Percentiles rank a stretch among this genome's conserved stretches.
Conservation (phyloP, 1,140 invertebrate genomes). For the Thalassaphorura encarpata region DNA sequence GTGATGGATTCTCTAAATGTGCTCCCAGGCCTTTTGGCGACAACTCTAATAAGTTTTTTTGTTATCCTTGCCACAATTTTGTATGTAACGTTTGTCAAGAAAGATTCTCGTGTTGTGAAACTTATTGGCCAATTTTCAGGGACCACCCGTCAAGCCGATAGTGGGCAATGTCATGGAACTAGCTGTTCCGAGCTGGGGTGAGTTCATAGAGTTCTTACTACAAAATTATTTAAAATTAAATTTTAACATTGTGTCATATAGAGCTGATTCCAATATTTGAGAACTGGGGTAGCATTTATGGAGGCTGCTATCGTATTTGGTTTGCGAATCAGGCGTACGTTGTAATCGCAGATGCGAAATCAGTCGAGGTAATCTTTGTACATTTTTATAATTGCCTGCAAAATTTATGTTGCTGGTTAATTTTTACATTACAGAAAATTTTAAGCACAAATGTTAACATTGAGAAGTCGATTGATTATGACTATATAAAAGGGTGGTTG, state of each 20-base stretch:
- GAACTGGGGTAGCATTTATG: slow-evolving; percentile 7
- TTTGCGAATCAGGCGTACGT: slow-evolving; percentile 7
- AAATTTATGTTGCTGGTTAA: slow-evolving; percentile 12
- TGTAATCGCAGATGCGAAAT: slow-evolving; percentile 20
- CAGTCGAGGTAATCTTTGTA: slow-evolving; percentile 29
- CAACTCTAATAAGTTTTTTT: no score
- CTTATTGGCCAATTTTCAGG: slow-evolving; percentile 32
- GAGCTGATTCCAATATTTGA: slow-evolving; percentile 4
- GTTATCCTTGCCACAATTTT: no score
- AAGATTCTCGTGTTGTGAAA: slow-evolving; percentile 11
- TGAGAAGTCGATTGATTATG: slow-evolving; percentile 61
- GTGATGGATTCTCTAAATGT: no score
- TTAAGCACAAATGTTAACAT: slow-evolving; percentile 59
- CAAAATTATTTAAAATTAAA: not conserved
- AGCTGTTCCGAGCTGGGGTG: slow-evolving; percentile 5
- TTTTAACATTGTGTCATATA: not conserved
- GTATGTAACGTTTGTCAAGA: no score
- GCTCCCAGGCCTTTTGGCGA: no score
- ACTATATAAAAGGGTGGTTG: slow-evolving; percentile 56
- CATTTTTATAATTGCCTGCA: not conserved
- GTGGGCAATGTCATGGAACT: slow-evolving; percentile 34
- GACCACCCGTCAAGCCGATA: slow-evolving; percentile 33
- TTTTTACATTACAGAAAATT: slow-evolving; percentile 43
- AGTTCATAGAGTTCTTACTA: not conserved
- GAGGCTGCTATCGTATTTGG: slow-evolving; percentile 30